Percentiles rank a stretch among this genome's conserved stretches.
Evolutionary conservation across 2,797 vertebrate species (phyloP).

Genomic region (Syngnathus acus): DNA sequence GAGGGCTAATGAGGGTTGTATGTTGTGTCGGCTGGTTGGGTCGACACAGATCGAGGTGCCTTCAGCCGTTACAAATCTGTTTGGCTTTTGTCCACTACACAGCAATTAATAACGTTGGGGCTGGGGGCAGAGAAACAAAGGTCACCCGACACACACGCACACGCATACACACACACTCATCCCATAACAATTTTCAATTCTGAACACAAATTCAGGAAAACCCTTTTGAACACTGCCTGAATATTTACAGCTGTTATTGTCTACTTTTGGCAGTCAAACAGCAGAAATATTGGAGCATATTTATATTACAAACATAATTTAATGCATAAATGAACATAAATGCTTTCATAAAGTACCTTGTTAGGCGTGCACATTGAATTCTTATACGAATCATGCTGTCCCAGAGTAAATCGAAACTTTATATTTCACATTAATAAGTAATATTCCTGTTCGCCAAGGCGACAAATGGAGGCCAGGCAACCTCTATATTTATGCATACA

Average conservation of each 20-base stretch:
- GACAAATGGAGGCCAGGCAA: conserved; percentile 79
- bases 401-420: conserved; percentile 68
- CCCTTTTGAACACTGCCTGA: conserved; percentile 8
- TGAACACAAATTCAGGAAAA: conserved; percentile 10
- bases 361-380: conserved; percentile 11
- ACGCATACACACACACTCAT: conserved; percentile 33
- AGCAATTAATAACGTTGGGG: conserved; percentile 94
- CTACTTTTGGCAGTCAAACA: neutral
- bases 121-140: conserved; percentile 83
- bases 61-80: conserved; percentile 99
- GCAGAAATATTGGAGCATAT: conserved; percentile 11
- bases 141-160: conserved; percentile 73
- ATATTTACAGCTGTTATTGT: conserved; percentile 7
- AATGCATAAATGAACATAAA: conserved; percentile 16
- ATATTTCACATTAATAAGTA: conserved; percentile 83
- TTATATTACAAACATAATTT: conserved; percentile 13
- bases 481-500: conserved; percentile 36
- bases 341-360: conserved; percentile 21
- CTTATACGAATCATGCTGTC: conserved; percentile 23
- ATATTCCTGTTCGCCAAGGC: conserved; percentile 72
- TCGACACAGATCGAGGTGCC: conserved; percentile 97
- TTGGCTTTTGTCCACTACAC: conserved; percentile 98
- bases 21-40: conserved; percentile 86
- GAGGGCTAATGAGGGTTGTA: conserved; percentile 98
- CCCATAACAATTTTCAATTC: neutral